A percentile compares a stretch with the other conserved stretches of the same genome.
Evolutionary conservation across 2,888 invertebrate species (phyloP).

Genomic region (Nezara viridula): DNA sequence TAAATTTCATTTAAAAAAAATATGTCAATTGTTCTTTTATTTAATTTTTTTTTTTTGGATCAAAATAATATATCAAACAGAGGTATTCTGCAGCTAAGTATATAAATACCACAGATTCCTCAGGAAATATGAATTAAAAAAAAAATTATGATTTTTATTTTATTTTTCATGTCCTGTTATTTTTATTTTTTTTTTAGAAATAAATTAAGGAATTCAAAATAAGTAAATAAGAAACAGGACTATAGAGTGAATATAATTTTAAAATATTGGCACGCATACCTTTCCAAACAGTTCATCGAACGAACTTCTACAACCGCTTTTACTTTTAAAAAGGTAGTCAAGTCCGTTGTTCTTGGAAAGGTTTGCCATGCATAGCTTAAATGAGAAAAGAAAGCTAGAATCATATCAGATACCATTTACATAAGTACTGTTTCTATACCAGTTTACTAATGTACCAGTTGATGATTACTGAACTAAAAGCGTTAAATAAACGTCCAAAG

Average conservation of each 20-base stretch:
- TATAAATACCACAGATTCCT: background rate
- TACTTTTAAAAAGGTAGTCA: background rate
- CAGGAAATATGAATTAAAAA: background rate
- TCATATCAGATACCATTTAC: background rate
- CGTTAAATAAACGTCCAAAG: background rate
- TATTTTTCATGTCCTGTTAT: background rate
- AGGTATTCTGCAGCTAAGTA: constrained; percentile 23
- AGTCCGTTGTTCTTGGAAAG: background rate
- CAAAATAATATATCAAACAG: background rate
- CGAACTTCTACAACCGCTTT: background rate
- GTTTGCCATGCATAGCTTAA: background rate
- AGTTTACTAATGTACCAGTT: constrained; percentile 8
- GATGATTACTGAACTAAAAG: background rate
- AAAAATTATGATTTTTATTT: background rate
- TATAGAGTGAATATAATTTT: background rate
- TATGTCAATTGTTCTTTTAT: background rate
- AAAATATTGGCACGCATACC: background rate
- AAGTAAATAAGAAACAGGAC: background rate
- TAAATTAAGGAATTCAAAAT: background rate
- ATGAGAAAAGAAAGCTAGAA: background rate
- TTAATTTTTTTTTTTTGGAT: background rate
- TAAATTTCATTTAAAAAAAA: background rate
- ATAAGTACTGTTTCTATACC: background rate
- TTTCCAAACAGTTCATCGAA: background rate
- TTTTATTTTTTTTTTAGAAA: background rate